Conservation (phyloP, 1,140 invertebrate genomes). For the Mycetomoellerius zeteki region DNA sequence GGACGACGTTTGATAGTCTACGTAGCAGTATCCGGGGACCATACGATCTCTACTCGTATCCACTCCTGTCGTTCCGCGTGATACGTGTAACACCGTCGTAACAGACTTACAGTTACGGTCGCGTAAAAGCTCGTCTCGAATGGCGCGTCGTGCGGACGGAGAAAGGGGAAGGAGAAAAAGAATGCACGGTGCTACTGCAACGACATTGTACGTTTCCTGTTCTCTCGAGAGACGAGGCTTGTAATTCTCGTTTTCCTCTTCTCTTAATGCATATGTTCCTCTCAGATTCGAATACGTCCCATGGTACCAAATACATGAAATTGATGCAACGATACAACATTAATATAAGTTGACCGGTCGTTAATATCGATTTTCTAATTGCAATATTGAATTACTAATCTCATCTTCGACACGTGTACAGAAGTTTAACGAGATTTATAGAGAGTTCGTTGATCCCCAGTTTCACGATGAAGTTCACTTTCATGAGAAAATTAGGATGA, state of each 20-base stretch:
- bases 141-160: not conserved
- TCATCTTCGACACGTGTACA: slow-evolving; percentile 19
- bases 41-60: slow-evolving; percentile 48
- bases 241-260: slow-evolving; percentile 43
- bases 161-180: not conserved
- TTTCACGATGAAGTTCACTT: not conserved
- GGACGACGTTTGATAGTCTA: slow-evolving; percentile 63
- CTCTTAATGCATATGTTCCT: slow-evolving; percentile 19
- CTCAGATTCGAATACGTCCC: not conserved
- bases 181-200: slow-evolving; percentile 7
- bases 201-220: slow-evolving; percentile 19
- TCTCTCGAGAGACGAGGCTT: slow-evolving; percentile 10
- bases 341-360: slow-evolving; percentile 12
- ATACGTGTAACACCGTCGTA: slow-evolving; percentile 50
- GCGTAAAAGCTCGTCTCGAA: slow-evolving; percentile 69
- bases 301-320: not conserved
- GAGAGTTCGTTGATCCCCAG: not conserved
- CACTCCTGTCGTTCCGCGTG: slow-evolving; percentile 39
- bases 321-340: not conserved
- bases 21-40: slow-evolving; percentile 33
- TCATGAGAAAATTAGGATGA: slow-evolving; percentile 16
- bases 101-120: slow-evolving; percentile 66
- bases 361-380: slow-evolving; percentile 31
- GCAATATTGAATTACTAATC: slow-evolving; percentile 5
- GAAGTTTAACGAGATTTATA: slow-evolving; percentile 29